A percentile compares a stretch with the other conserved stretches of the same genome.
Evolutionary conservation across 2,113 vertebrate genomes (phyloP).

Genomic region (Pheucticus melanocephalus): DNA sequence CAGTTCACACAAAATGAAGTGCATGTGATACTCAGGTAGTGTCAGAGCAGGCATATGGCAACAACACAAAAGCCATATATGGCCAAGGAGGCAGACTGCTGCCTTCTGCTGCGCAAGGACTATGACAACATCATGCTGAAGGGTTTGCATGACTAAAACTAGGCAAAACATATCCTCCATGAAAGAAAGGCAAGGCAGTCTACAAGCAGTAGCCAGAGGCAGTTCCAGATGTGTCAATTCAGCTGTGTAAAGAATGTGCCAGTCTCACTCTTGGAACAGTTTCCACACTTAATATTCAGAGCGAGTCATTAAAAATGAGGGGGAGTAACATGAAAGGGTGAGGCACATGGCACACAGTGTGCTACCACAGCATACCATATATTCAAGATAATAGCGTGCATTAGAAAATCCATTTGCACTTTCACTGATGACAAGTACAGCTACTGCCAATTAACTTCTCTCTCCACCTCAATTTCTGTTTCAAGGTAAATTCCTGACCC

Average conservation of each 20-base stretch:
- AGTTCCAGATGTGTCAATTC: conserved; percentile 43
- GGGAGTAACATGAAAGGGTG: conserved; percentile 44
- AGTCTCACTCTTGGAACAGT: conserved; percentile 22
- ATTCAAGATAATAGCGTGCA: conserved; percentile 17
- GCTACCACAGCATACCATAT: conserved; percentile 44
- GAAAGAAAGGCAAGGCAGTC: neutral
- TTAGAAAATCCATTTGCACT: conserved; percentile 43
- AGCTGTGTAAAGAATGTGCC: conserved; percentile 31
- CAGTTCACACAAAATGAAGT: neutral
- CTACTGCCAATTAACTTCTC: neutral
- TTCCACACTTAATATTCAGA: conserved; percentile 7
- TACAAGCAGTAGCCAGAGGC: conserved; percentile 10
- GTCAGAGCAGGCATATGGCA: neutral
- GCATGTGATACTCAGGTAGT: neutral
- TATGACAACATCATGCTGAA: neutral
- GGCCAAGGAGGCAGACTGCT: neutral
- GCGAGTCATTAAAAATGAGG: conserved; percentile 42
- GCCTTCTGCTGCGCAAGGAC: neutral
- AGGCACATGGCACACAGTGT: conserved; percentile 28
- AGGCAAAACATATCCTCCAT: conserved; percentile 3
- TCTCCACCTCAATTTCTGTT: neutral
- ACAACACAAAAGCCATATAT: conserved; percentile 47
- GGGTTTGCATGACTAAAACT: conserved; percentile 40
- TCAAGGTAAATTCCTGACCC: neutral
- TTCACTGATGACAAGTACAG: conserved; percentile 28